These are phyloP conservation scores for Druon quercuslanigerum DNA, from an alignment of 1,140 invertebrate genomes.

Conservation along the genomic window DNA sequence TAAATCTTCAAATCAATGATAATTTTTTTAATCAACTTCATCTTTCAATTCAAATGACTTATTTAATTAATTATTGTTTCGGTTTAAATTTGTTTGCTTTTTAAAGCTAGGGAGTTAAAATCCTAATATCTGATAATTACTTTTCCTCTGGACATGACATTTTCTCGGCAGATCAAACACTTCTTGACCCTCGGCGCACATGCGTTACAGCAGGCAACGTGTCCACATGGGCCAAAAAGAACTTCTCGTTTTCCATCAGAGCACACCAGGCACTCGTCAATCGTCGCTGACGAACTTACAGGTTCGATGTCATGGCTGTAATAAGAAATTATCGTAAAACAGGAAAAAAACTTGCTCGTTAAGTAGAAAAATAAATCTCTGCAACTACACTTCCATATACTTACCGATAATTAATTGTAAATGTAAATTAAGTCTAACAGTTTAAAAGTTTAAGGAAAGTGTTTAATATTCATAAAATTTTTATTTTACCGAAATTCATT, in stretches of 20 bases:
- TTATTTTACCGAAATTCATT: no score
- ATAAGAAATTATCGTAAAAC: conserved; percentile 30
- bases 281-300: conserved; percentile 62
- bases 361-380: no score
- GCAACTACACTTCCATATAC: no score
- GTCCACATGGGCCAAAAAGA: conserved; percentile 92
- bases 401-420: no score
- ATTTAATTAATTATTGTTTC: not conserved
- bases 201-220: conserved; percentile 93
- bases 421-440: not conserved
- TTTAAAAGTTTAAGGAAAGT: not conserved
- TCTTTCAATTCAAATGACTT: not conserved
- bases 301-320: conserved; percentile 66
- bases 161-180: conserved; percentile 93
- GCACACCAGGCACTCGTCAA: conserved; percentile 97
- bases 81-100: not conserved
- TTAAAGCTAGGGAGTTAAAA: conserved; percentile 4
- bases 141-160: conserved; percentile 85
- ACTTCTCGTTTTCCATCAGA: conserved; percentile 94
- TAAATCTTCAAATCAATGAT: not conserved
- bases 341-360: no score
- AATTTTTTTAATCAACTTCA: not conserved
- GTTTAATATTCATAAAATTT: no score
- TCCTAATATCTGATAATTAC: conserved; percentile 68
- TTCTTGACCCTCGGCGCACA: conserved; percentile 96